Conservation (phyloP, 1,140 invertebrate species). For the Penaeus japonicus region DNA sequence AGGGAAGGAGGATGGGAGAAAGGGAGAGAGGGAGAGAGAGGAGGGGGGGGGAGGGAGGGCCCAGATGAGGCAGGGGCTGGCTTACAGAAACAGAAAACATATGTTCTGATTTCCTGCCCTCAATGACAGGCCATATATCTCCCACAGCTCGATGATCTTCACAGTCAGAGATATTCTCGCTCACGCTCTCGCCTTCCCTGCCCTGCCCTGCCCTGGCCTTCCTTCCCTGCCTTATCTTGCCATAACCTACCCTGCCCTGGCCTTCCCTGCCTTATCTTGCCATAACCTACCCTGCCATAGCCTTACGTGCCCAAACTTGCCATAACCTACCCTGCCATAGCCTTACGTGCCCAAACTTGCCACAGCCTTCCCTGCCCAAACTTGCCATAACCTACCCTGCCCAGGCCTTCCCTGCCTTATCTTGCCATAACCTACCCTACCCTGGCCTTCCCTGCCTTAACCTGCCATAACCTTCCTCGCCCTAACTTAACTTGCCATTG, state of each 20-base stretch:
- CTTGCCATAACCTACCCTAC: too few relatives aligned
- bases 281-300: too few relatives aligned
- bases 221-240: neutral
- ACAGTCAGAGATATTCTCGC: neutral
- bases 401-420: too few relatives aligned
- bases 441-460: too few relatives aligned
- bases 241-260: too few relatives aligned
- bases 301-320: too few relatives aligned
- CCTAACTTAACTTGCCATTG: too few relatives aligned
- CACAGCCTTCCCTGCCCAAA: too few relatives aligned
- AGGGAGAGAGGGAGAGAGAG: neutral
- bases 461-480: too few relatives aligned
- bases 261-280: neutral
- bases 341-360: too few relatives aligned
- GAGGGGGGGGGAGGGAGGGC: neutral
- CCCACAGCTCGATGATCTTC: neutral
- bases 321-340: neutral
- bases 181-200: neutral
- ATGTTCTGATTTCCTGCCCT: constrained; percentile 48
- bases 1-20: neutral
- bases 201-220: neutral
- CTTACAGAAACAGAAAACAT: constrained; percentile 41
- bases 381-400: too few relatives aligned
- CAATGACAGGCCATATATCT: constrained; percentile 41
- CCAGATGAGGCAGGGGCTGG: neutral